These are phyloP conservation scores for Eudasyphora cyanicolor DNA, from an alignment of 2,888 invertebrate species.

Conservation along the genomic window DNA sequence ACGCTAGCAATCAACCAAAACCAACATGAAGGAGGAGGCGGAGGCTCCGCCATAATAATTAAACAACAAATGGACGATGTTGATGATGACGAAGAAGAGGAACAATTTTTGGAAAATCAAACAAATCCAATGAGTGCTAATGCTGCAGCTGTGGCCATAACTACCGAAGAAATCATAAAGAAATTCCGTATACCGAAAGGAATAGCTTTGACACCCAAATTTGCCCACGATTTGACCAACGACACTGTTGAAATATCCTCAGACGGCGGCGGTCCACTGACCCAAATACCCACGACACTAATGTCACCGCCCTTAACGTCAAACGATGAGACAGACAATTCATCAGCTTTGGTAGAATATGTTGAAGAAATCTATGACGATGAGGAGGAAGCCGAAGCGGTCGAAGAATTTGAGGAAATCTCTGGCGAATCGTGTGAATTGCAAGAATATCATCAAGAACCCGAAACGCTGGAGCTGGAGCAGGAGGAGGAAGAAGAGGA, in stretches of 20 bases:
- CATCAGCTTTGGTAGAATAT: conserved; percentile 67
- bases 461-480: conserved; percentile 42
- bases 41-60: conserved; percentile 6
- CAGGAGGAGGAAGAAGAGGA: conserved; percentile 48
- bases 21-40: conserved; percentile 24
- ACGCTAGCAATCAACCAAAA: conserved; percentile 17
- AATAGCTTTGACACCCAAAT: conserved; percentile 74
- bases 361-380: conserved; percentile 66
- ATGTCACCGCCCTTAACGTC: conserved; percentile 50
- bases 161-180: conserved; percentile 76
- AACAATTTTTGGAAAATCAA: neutral
- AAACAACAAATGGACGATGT: conserved; percentile 30
- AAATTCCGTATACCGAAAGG: conserved; percentile 78
- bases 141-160: conserved; percentile 63
- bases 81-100: conserved; percentile 70
- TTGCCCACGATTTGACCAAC: conserved; percentile 54
- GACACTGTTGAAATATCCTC: conserved; percentile 21
- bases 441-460: conserved; percentile 11
- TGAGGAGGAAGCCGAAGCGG: conserved; percentile 48
- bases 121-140: neutral
- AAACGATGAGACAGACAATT: conserved; percentile 64
- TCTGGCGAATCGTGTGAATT: neutral
- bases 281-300: conserved; percentile 32
- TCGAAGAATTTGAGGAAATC: conserved; percentile 38
- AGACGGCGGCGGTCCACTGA: neutral